Conservation (phyloP, 1,140 invertebrate species). For the Papilio glaucus region DNA sequence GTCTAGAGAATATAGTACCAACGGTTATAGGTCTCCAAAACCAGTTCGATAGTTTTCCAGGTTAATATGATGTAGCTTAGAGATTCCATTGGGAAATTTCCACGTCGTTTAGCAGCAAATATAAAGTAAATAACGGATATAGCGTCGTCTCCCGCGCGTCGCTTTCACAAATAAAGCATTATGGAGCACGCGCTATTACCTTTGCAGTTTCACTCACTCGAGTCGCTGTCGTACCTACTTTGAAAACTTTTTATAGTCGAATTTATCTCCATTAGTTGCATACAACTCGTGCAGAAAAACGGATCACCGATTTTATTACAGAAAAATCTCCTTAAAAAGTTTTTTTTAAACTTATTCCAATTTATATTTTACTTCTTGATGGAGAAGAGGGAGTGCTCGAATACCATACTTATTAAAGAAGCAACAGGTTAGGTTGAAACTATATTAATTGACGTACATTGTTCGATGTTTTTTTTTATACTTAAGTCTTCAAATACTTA, state of each 20-base stretch:
- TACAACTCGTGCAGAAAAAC: not conserved
- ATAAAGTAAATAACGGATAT: conserved; percentile 21
- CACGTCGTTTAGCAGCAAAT: conserved; percentile 31
- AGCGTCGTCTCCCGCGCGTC: conserved; percentile 1
- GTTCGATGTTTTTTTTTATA: too few relatives aligned
- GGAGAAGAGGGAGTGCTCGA: too few relatives aligned
- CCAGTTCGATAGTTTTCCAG: conserved; percentile 19
- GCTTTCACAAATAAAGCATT: conserved; percentile 24
- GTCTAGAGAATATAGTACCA: not conserved
- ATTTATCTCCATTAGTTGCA: conserved; percentile 22
- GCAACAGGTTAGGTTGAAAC: too few relatives aligned
- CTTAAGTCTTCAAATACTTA: too few relatives aligned
- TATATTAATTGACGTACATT: too few relatives aligned
- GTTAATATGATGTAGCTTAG: conserved; percentile 15
- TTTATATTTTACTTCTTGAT: too few relatives aligned
- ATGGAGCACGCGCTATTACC: conserved; percentile 17
- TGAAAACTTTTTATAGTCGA: conserved; percentile 4
- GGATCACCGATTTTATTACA: not conserved
- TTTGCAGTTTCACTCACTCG: conserved; percentile 5
- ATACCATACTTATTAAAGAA: too few relatives aligned
- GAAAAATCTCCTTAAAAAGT: too few relatives aligned
- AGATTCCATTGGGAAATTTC: conserved; percentile 28
- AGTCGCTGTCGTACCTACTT: not conserved
- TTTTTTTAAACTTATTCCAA: too few relatives aligned
- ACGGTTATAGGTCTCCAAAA: not conserved